Conservation (phyloP, 37 sponge, comb jelly and placozoan genomes). For the Chondrosia reniformis region DNA sequence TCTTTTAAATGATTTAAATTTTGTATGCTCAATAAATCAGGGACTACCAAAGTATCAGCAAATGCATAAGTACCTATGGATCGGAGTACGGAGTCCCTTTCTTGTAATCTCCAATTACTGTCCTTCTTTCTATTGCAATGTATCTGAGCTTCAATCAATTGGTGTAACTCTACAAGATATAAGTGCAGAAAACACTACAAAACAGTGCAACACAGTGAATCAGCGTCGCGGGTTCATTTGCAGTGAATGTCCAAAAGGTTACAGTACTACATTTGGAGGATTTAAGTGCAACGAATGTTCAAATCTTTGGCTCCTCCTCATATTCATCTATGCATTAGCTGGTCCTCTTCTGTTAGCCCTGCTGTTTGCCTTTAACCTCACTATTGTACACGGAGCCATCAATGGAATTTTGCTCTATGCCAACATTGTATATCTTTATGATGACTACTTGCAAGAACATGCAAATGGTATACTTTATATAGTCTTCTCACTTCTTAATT, state of each 20-base stretch:
- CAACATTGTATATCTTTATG: slow-evolving; percentile 17
- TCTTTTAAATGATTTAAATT: too few relatives aligned
- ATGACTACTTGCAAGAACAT: background rate
- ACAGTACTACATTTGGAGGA: slow-evolving; percentile 21
- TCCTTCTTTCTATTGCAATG: background rate
- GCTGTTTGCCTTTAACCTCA: slow-evolving; percentile 19
- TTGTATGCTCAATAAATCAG: too few relatives aligned
- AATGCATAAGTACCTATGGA: too few relatives aligned
- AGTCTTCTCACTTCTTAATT: slow-evolving; percentile 34
- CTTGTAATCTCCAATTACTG: too few relatives aligned
- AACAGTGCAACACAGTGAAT: too few relatives aligned
- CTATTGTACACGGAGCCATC: slow-evolving; percentile 25
- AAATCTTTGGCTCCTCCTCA: slow-evolving; percentile 6
- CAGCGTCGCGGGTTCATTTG: slow-evolving; percentile 29
- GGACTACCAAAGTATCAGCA: too few relatives aligned
- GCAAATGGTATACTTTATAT: slow-evolving; percentile 14
- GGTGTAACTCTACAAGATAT: background rate
- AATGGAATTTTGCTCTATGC: slow-evolving; percentile 45
- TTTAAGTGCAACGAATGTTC: slow-evolving; percentile 18
- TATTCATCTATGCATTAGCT: slow-evolving; percentile 13
- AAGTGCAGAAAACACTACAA: too few relatives aligned
- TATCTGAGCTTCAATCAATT: background rate
- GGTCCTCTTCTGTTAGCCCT: slow-evolving; percentile 32
- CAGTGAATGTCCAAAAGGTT: slow-evolving; percentile 20
- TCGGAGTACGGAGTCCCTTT: too few relatives aligned